Evolutionary conservation across 2,113 vertebrate genomes (phyloP).

Genomic region (Syrrhaptes paradoxus): DNA sequence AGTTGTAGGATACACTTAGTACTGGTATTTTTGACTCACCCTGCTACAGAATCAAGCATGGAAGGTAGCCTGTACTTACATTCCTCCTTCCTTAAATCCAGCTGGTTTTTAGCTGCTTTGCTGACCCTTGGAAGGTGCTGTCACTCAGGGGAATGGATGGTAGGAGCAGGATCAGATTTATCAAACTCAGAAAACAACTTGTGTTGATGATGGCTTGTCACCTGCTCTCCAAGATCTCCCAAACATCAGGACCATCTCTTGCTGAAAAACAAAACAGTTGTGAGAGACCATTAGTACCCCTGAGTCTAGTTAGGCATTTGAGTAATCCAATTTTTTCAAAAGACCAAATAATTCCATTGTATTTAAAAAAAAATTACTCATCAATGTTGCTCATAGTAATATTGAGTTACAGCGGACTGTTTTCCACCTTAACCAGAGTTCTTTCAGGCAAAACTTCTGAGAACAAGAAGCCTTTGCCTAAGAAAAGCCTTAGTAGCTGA

Average conservation of each 20-base stretch:
- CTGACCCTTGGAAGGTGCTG: not conserved
- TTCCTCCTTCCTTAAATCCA: not conserved
- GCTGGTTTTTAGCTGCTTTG: not conserved
- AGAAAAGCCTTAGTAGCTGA: not conserved
- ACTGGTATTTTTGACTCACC: not conserved
- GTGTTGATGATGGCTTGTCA: not conserved
- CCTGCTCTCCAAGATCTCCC: not conserved
- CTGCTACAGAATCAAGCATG: not conserved
- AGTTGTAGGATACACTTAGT: not conserved
- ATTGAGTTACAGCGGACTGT: not conserved
- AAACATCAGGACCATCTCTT: not conserved
- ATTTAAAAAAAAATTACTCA: no score
- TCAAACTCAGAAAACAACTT: not conserved
- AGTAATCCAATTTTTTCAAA: not conserved
- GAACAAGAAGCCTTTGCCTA: not conserved
- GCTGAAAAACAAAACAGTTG: rapidly evolving
- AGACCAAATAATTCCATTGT: not conserved
- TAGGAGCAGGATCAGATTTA: not conserved
- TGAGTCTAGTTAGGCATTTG: not conserved
- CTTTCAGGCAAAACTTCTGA: not conserved
- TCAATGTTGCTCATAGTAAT: rapidly evolving
- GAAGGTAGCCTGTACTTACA: not conserved
- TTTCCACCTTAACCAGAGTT: not conserved
- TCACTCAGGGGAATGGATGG: not conserved
- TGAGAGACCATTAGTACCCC: no score